Conservation (phyloP, 2,888 invertebrate species). For the Melanchra persicariae region DNA sequence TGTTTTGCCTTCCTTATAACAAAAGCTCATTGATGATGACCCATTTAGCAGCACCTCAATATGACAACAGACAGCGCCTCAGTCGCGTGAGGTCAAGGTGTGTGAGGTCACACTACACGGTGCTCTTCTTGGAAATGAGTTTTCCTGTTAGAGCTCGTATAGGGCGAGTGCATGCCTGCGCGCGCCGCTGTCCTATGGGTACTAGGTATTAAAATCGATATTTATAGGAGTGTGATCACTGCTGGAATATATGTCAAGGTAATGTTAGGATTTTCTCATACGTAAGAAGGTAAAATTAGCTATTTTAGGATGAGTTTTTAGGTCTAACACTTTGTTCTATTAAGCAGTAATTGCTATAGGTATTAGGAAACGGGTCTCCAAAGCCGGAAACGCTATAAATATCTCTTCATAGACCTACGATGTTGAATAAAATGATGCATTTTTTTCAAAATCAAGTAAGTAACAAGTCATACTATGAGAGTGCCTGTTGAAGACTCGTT, state of each 20-base stretch:
- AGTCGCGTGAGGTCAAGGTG: conserved; percentile 53
- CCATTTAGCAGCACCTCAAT: neutral
- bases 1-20: no score
- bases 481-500: no score
- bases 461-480: no score
- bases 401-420: no score
- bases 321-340: no score
- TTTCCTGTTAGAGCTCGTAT: conserved; percentile 61
- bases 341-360: no score
- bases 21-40: no score
- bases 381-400: no score
- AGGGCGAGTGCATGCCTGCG: conserved; percentile 14
- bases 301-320: neutral
- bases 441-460: no score
- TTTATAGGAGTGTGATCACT: conserved; percentile 22
- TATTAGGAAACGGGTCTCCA: no score
- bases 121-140: conserved; percentile 44
- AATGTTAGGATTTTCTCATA: neutral
- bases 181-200: neutral
- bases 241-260: neutral
- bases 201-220: neutral
- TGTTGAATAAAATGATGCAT: no score
- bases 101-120: conserved; percentile 28
- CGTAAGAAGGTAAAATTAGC: neutral
- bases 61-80: conserved; percentile 3